Evolutionary conservation across 2,888 invertebrate genomes (phyloP).

Genomic region (Diploptera punctata): DNA sequence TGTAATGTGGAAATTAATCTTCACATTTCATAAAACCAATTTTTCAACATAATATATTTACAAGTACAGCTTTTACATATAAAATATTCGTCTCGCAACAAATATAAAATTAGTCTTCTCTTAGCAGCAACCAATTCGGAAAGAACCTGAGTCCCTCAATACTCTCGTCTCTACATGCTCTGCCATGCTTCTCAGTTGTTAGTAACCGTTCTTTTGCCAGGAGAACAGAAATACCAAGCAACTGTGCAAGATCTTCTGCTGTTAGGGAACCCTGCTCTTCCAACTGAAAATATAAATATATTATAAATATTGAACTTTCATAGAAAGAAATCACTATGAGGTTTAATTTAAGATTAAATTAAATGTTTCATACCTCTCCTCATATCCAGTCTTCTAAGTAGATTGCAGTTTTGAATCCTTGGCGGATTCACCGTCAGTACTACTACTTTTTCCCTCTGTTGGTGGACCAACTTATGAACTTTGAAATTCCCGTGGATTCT

Average conservation of each 20-base stretch:
- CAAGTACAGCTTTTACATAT: neutral
- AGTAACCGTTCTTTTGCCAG: constrained; percentile 89
- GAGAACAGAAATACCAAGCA: constrained; percentile 83
- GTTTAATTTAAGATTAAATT: no score
- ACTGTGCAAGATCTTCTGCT: constrained; percentile 86
- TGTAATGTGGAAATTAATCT: no score
- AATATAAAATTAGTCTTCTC: constrained; percentile 43
- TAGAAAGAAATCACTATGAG: no score
- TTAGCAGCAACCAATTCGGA: constrained; percentile 81
- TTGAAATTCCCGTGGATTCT: no score
- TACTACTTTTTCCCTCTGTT: no score
- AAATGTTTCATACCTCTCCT: no score
- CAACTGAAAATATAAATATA: constrained; percentile 67
- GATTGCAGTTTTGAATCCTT: no score
- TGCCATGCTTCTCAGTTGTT: constrained; percentile 84
- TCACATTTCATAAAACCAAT: neutral
- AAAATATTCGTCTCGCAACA: neutral
- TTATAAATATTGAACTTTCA: no score
- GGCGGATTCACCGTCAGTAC: no score
- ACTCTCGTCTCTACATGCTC: constrained; percentile 93
- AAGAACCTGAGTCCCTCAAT: constrained; percentile 95
- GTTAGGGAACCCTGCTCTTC: constrained; percentile 74
- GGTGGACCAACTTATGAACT: no score
- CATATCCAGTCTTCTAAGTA: no score
- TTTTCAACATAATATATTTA: neutral